Evolutionary conservation across 2,797 vertebrate species (phyloP), one percentile per base, ranked within the genome.

Genomic region (Pipistrellus pipistrellus): DNA sequence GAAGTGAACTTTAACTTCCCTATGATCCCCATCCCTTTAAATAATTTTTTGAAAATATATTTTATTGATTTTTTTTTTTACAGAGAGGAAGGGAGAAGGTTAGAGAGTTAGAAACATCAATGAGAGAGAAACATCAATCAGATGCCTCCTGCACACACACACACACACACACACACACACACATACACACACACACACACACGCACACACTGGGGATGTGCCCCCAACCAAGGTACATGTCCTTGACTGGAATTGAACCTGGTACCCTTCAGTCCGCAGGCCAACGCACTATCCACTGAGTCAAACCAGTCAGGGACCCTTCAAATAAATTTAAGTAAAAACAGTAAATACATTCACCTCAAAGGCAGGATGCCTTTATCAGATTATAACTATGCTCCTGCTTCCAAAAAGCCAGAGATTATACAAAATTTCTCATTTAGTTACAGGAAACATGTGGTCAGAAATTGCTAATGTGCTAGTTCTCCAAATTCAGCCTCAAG

Each of bases 251-350:
- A 55, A 55, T 55, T 55, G 53, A 55, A 55, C 18, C 7, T 55
- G 53, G 20, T 20, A 55, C 53, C 20, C 20, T 51, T 55, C 53
- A 55, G 18, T 21, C 53, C 8, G 0, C 53, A 55, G 53, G 53
- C 20, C 7, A 6, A 21, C 20, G 7, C 53, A 55, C 20, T 55
- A 55, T 55, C 53, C 53, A 55, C 53, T 55, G 53, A 55, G 7
- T 18, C 18, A 21, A 55, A 55, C 8, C 53, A 55, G 7, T 55
- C 53, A 55, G 53, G 53, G 18, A 7, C 11, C 59, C 77, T 92
- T 92, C 35, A 85, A 93, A 64, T 57, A 82, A 69, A 88, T 85
- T 80, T 82, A 76, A 88, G 46, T 85, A 69, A 91, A 93, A 73
- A 10, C 0, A 2, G 8, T 68, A 80, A 88, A 71, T 91, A 41